These are phyloP conservation scores for Tiliacea aurago DNA, from an alignment of 2,888 invertebrate genomes.

Conservation along the genomic window DNA sequence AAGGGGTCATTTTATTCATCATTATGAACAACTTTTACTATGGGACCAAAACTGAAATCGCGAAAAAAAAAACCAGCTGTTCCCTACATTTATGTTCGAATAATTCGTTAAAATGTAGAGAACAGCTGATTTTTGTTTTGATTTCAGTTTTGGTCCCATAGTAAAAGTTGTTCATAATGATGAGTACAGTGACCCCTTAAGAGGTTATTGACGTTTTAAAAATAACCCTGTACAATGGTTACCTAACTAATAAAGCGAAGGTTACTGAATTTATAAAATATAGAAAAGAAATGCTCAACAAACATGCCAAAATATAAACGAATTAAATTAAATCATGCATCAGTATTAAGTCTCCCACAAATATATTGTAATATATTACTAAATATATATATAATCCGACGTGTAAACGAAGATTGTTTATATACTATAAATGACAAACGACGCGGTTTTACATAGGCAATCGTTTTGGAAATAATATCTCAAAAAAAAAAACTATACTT, in stretches of 20 bases:
- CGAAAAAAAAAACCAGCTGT: too few relatives aligned
- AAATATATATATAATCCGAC: conserved; percentile 27
- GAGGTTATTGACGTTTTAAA: too few relatives aligned
- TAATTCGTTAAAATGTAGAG: too few relatives aligned
- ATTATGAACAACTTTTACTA: too few relatives aligned
- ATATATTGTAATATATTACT: conserved; percentile 42
- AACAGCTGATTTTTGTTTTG: too few relatives aligned
- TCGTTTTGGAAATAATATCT: conserved; percentile 19
- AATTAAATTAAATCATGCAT: conserved; percentile 45
- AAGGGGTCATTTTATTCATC: too few relatives aligned
- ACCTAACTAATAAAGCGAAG: background rate
- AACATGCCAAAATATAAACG: conserved; percentile 46
- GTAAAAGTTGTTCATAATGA: too few relatives aligned
- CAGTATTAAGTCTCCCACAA: conserved; percentile 49
- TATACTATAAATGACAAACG: conserved; percentile 59
- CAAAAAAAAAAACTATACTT: background rate
- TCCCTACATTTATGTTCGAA: too few relatives aligned
- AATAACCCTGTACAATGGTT: too few relatives aligned
- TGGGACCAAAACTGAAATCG: too few relatives aligned
- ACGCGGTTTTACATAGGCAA: background rate
- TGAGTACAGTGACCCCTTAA: too few relatives aligned
- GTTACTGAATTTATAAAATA: background rate
- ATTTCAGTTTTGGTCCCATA: too few relatives aligned
- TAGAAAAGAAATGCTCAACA: conserved; percentile 35
- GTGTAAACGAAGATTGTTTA: conserved; percentile 58